Percentiles rank a stretch among this genome's conserved stretches.
Evolutionary conservation across 2,797 vertebrate genomes (phyloP).

Genomic region (Platyrinchus mystaceus): DNA sequence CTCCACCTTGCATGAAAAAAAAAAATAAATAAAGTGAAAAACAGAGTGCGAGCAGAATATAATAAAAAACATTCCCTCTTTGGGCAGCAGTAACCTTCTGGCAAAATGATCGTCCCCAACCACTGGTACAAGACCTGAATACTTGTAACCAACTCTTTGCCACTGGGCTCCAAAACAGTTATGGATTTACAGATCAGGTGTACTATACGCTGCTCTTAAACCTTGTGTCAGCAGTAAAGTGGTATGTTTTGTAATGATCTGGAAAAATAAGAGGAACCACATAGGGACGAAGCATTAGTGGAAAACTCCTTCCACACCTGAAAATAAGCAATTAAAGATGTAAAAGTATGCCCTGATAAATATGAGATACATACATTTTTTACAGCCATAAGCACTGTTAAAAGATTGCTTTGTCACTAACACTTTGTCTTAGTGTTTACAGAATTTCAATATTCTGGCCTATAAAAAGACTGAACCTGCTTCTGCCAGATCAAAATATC

Average conservation of each 20-base stretch:
- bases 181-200: not conserved
- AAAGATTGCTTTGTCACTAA: not conserved
- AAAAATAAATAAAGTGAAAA: not conserved
- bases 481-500: not conserved
- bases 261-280: not conserved
- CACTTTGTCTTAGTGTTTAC: not conserved
- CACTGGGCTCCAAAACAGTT: not conserved
- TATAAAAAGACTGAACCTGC: not conserved
- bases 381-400: not conserved
- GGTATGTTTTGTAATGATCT: not conserved
- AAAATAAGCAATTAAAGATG: not conserved
- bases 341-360: not conserved
- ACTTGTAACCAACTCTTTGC: not conserved
- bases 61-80: not conserved
- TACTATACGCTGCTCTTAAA: not conserved
- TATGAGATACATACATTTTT: not conserved
- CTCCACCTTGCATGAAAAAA: not conserved
- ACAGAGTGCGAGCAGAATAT: not conserved
- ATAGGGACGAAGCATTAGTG: not conserved
- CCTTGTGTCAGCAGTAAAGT: not conserved
- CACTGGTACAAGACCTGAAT: not conserved
- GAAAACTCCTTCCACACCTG: not conserved
- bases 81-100: not conserved
- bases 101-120: not conserved
- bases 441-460: not conserved